These are phyloP conservation scores for Palythoa grandiflora DNA, from an alignment of 92 coral and sea anemone genomes.

Conservation along the genomic window DNA sequence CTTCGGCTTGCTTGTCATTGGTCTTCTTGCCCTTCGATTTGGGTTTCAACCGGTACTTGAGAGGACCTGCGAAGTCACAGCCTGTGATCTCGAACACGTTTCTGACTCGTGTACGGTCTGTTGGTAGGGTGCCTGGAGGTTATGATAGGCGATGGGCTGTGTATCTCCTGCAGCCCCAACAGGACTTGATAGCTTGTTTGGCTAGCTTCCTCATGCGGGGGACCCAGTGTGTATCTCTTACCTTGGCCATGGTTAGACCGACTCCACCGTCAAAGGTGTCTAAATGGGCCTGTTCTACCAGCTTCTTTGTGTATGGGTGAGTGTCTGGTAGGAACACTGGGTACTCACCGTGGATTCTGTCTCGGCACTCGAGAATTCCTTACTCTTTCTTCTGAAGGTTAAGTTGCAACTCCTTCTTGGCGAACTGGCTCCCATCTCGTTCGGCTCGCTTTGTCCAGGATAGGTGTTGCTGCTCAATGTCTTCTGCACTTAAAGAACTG, in stretches of 20 bases:
- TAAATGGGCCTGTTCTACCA: constrained; percentile 19
- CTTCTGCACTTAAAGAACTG: background rate
- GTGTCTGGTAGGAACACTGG: constrained; percentile 31
- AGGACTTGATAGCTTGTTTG: constrained; percentile 4
- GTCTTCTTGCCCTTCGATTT: constrained; percentile 1
- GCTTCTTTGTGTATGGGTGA: constrained; percentile 1
- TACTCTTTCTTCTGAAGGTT: constrained; percentile 8
- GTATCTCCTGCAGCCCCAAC: constrained; percentile 7
- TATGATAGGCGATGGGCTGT: background rate
- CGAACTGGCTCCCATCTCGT: background rate
- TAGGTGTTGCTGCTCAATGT: background rate
- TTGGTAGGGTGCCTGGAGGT: constrained; percentile 17
- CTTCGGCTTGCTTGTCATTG: background rate
- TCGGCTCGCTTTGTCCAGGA: constrained; percentile 9
- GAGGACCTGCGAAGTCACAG: constrained; percentile 17
- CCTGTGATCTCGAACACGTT: background rate
- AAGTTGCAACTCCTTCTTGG: background rate
- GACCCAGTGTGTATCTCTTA: background rate
- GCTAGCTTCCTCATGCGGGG: constrained; percentile 10
- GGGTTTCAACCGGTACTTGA: constrained; percentile 15
- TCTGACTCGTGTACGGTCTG: background rate
- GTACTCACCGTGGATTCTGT: constrained; percentile 8
- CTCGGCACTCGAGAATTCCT: constrained; percentile 15
- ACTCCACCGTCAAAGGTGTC: constrained; percentile 1
- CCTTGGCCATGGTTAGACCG: constrained; percentile 20